Evolutionary conservation across 2,888 invertebrate genomes (phyloP), one percentile per base, ranked within the genome.

Genomic region (Xylocampa areola): DNA sequence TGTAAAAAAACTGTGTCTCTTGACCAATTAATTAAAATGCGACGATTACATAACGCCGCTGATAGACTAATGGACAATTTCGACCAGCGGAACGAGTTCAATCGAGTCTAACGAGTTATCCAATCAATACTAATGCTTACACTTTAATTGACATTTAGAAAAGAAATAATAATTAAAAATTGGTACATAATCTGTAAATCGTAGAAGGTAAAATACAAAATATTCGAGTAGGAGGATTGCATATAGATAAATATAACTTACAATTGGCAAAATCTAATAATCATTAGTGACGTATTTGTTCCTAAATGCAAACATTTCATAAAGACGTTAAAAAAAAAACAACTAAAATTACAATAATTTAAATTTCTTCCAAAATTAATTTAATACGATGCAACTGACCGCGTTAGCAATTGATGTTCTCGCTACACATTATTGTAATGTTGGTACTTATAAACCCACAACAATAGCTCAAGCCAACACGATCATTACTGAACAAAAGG

Each of bases 131-230:
- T 43, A 21, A 41, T 41, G 57, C 13, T 41, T 25, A 32, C 21
- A 4, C 13, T 29, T 41, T 49, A 55, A 55, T 67, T 54, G 61
- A 62, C 45, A 48, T 67, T 62, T 50, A 41, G 16, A 58, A 59
- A 67, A 58, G 5, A 49, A 49, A 47, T 51, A 52, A 52, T 41
- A 27, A 49, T 25, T 25, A 27, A 41, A 0, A 1, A n/a, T 35
- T 16, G 21, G 8, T n/a, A 33, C 3, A 3, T 19, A 35, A 27
- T 27, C 21, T 21, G 5, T 5, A 21, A 5, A 21, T 21, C 7
- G 1, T 7, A 23, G 5, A 7, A 23, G 23, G 3, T 23, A 7
- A 23, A 7, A 23, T 23, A 21, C 7, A 8, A 25, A 25, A 25
- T 25, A 23, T 23, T n/a, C n/a, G n/a, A n/a, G n/a, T n/a, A n/a